Evolutionary conservation across 1,140 invertebrate genomes (phyloP), one percentile per base, ranked within the genome.

Genomic region (Drosophila oshimai): DNA sequence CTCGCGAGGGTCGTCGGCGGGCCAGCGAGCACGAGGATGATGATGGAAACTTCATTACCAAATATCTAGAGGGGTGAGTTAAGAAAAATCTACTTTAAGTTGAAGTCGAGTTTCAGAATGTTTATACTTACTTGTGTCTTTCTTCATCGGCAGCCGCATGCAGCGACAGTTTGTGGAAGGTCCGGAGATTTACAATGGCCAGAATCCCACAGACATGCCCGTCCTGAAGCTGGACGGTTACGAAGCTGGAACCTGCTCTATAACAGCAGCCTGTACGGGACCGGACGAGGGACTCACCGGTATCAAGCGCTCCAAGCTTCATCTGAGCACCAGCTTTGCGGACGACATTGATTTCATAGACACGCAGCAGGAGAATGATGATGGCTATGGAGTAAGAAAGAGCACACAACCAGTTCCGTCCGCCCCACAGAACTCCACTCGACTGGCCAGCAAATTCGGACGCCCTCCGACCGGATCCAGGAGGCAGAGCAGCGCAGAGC

Each of bases 301-400:
- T 10, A 95, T 96, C 4, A 95, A 94, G 90, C 89, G 93, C 20
- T 93, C 92, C 60, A 93, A 95, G 76, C 92, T 93, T 54, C 94
- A 95, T 90, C 91, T 95, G 41, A 94, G 93, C 64, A 93, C 92
- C 47, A 90, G 89, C 50, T 90, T 89, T 64, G 95, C 95, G 54
- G 92, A 94, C 28, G 95, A 96, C 81, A 94, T 96, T 17, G 95
- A 95, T 89, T 96, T 95, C 70, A 96, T 96, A 72, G 95, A 96
- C 78, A 94, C 93, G 41, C 92, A 93, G 64, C 93, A 94, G 68
- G 93, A 94, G 64, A 91, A 89, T 33, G 81, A 84, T 12, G 92
- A 93, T 60, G 89, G 91, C n/a, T 90, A 92, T 61, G 90, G 91
- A 17, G 89, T 91, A 13, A 89, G 92, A 68, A 89, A 81, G 79